Evolutionary conservation across 2,797 vertebrate species (phyloP), one percentile per base, ranked within the genome.

Genomic region (Muraenolepis orangiensis): DNA sequence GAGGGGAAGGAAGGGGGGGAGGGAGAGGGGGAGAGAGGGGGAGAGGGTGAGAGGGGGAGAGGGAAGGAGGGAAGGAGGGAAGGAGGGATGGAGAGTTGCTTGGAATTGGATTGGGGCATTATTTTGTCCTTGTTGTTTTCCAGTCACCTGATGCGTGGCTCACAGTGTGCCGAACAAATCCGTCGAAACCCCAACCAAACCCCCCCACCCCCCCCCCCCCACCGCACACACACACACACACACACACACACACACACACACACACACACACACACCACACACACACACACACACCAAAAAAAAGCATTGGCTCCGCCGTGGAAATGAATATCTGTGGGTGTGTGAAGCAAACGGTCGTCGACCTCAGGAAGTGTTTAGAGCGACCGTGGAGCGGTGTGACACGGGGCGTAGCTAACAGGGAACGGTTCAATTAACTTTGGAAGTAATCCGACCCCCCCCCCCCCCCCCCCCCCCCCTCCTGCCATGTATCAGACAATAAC

Each of bases 1-100:
- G 36, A 14, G 70, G 73, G 66, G 77, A 84, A n/a, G n/a, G n/a
- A 68, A 73, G 23, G 78, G 42, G 78, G 46, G 31, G 32, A 38
- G 74, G 68, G 66, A 69, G 16, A 74, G 71, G 82, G 82, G 79
- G 57, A 18, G 38, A 42, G 28, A n/a, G n/a, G 32, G 32, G 32
- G 32, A 46, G 36, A 14, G 70, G 73, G 66, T 76, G 83, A 28
- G 36, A 66, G 18, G 57, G n/a, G 23, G 8, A 8, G 32, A 8
- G 32, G 32, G 64, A 30, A 14, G 70, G 73, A 26, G 77, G 83
- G 70, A 73, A n/a, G 78, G 42, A 79, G 46, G 31, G 32, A 38
- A 73, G 68, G 66, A 69, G 16, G 74, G 71, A 82, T 81, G 79
- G 57, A 18, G 38, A 42, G 28, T 34, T 34, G 31, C 31, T 32